These are phyloP conservation scores for Morone saxatilis DNA, from an alignment of 2,113 vertebrate species.

Conservation along the genomic window DNA sequence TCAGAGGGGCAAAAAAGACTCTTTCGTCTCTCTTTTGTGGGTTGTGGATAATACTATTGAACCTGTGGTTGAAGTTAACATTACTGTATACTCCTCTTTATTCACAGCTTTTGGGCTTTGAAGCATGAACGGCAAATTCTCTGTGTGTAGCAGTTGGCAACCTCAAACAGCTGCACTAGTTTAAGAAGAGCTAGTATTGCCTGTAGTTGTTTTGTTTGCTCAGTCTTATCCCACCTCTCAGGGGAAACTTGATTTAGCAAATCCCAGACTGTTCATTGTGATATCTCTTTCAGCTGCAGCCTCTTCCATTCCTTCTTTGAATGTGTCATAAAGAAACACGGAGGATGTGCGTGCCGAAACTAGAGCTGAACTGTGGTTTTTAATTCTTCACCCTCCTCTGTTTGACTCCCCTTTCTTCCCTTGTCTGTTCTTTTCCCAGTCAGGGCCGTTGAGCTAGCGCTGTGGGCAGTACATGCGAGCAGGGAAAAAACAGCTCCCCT, in stretches of 20 bases:
- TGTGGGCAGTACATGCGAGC: conserved; percentile 46
- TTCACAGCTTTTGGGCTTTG: conserved; percentile 28
- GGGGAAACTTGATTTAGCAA: conserved; percentile 58
- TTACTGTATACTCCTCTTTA: neutral
- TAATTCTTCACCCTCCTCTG: conserved; percentile 27
- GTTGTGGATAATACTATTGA: conserved; percentile 31
- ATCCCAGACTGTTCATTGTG: conserved; percentile 57
- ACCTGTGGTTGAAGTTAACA: conserved; percentile 30
- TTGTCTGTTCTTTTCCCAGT: conserved; percentile 51
- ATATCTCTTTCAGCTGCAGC: conserved; percentile 56
- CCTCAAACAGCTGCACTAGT: conserved; percentile 42
- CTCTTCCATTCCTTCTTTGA: conserved; percentile 30
- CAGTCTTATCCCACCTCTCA: conserved; percentile 48
- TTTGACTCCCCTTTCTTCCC: conserved; percentile 28
- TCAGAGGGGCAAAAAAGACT: conserved; percentile 12
- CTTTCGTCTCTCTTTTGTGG: conserved; percentile 20
- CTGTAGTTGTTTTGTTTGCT: conserved; percentile 69
- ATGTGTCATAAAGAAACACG: conserved; percentile 17
- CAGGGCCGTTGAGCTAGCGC: conserved; percentile 11
- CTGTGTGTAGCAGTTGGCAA: conserved; percentile 25
- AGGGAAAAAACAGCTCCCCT: conserved; percentile 32
- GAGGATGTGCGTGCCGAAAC: conserved; percentile 35
- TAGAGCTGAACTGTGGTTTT: conserved; percentile 13
- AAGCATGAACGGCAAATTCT: conserved; percentile 12
- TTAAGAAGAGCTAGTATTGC: conserved; percentile 46